These are phyloP conservation scores for Lamellibrachia satsuma DNA, from an alignment of 2,888 invertebrate species.

Conservation along the genomic window DNA sequence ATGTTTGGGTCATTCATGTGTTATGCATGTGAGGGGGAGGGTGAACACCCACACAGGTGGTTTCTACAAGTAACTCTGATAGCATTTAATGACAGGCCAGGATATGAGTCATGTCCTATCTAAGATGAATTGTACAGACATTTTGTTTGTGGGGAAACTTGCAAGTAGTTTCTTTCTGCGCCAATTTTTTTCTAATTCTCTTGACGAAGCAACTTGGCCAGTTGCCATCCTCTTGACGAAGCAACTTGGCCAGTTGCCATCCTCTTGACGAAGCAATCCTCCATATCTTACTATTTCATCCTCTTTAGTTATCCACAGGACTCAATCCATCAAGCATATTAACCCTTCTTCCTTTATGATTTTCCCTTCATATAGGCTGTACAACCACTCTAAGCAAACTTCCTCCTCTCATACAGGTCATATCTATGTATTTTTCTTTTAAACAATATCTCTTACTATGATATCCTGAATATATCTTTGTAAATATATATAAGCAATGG, in stretches of 20 bases:
- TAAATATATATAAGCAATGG: not conserved
- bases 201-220: not conserved
- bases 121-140: not conserved
- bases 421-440: not conserved
- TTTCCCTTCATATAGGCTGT: too few species aligned
- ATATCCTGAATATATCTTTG: not conserved
- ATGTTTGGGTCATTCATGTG: not conserved
- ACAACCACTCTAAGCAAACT: too few species aligned
- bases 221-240: not conserved
- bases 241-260: not conserved
- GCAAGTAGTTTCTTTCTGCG: not conserved
- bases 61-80: not conserved
- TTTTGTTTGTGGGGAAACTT: not conserved
- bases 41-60: not conserved
- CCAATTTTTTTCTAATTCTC: not conserved
- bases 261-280: too few species aligned
- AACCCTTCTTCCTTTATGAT: too few species aligned
- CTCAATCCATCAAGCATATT: too few species aligned
- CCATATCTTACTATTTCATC: too few species aligned
- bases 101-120: constrained; percentile 1
- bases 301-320: too few species aligned
- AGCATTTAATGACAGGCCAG: not conserved
- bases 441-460: not conserved
- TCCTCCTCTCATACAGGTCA: not conserved
- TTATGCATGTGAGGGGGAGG: not conserved